Percentiles rank a stretch among this genome's conserved stretches.
Evolutionary conservation across 2,888 invertebrate species (phyloP).

Genomic region (Melinaea menophilus): DNA sequence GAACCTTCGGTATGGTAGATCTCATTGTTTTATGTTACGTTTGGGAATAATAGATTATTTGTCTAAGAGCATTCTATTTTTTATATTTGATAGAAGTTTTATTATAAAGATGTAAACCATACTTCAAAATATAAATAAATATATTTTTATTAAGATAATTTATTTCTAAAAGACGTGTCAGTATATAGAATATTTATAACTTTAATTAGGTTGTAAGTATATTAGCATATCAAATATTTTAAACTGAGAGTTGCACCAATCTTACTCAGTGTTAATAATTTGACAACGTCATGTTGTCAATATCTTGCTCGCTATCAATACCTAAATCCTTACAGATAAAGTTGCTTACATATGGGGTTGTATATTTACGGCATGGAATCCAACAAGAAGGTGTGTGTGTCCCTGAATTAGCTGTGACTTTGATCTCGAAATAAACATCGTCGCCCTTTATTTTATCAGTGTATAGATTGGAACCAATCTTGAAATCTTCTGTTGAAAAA

Average conservation of each 20-base stretch:
- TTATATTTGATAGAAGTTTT: too few relatives aligned
- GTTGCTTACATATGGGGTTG: background rate
- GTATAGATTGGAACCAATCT: conserved; percentile 90
- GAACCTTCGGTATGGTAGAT: conserved; percentile 91
- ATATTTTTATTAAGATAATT: too few relatives aligned
- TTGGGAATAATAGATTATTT: conserved; percentile 3
- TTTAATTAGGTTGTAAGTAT: background rate
- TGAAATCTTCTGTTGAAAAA: conserved; percentile 87
- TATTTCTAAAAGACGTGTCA: too few relatives aligned
- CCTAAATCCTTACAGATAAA: background rate
- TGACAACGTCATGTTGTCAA: background rate
- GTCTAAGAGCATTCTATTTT: too few relatives aligned
- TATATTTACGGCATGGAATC: conserved; percentile 85
- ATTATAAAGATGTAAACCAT: too few relatives aligned
- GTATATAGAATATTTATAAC: background rate
- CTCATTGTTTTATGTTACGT: conserved; percentile 81
- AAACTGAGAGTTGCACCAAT: too few relatives aligned
- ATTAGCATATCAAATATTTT: background rate
- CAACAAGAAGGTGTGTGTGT: conserved; percentile 85
- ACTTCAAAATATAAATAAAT: too few relatives aligned
- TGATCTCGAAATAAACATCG: conserved; percentile 93
- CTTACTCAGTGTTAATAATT: background rate
- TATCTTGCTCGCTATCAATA: too few relatives aligned
- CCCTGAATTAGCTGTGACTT: conserved; percentile 89
- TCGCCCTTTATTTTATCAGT: conserved; percentile 93